A percentile compares a stretch with the other conserved stretches of the same genome.
These are phyloP conservation scores for Gortyna flavago DNA, from an alignment of 2,888 invertebrate species.

Conservation along the genomic window DNA sequence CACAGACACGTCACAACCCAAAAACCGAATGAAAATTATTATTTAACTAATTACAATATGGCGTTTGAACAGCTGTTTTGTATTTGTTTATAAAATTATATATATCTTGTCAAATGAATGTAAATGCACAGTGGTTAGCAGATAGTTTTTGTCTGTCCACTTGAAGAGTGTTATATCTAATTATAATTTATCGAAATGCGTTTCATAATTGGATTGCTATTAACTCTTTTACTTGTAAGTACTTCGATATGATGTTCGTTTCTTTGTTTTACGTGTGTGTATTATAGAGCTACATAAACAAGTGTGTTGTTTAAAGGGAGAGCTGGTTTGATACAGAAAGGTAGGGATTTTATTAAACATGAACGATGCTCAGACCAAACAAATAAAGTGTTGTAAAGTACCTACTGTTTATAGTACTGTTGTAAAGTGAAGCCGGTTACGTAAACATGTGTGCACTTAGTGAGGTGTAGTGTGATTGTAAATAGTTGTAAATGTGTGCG, in stretches of 20 bases:
- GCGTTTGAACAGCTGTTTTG: conserved; percentile 54
- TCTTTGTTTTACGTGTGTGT: neutral
- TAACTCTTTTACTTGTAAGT: conserved; percentile 71
- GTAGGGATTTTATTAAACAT: too few relatives aligned
- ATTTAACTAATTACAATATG: conserved; percentile 9
- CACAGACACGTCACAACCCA: conserved; percentile 14
- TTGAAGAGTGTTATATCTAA: conserved; percentile 29
- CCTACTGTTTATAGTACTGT: too few relatives aligned
- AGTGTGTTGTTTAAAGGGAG: neutral
- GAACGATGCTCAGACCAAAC: too few relatives aligned
- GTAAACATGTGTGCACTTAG: too few relatives aligned
- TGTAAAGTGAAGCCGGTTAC: too few relatives aligned
- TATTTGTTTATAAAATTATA: conserved; percentile 67
- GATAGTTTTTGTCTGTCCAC: conserved; percentile 69
- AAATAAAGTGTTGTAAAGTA: too few relatives aligned
- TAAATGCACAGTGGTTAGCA: conserved; percentile 66
- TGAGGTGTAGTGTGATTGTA: too few relatives aligned
- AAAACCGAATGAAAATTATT: neutral
- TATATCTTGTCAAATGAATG: conserved; percentile 58
- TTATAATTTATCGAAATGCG: conserved; percentile 47
- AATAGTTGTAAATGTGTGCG: too few relatives aligned
- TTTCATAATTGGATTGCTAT: conserved; percentile 45
- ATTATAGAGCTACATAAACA: neutral
- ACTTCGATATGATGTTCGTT: neutral
- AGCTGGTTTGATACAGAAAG: too few relatives aligned